phyloP scores from a whole-genome alignment of 2,888 invertebrate genomes.

The Pyralis farinalis region DNA sequence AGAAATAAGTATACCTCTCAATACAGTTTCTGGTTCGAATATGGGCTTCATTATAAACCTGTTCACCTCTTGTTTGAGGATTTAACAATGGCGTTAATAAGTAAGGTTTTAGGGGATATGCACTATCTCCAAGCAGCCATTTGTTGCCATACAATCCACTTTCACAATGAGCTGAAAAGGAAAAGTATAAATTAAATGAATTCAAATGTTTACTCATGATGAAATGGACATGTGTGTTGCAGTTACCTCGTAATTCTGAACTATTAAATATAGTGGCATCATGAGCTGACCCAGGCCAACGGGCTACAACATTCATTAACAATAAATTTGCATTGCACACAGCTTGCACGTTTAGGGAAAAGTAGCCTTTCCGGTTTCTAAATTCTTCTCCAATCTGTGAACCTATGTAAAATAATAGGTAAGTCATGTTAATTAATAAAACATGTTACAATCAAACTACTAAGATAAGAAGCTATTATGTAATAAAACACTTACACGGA shows the following conservation, averaged over 20 bases:
- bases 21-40: constrained; percentile 17
- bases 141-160: constrained; percentile 12
- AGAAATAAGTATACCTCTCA: constrained; percentile 16
- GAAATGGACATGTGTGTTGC: background rate
- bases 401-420: background rate
- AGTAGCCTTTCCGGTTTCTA: constrained; percentile 18
- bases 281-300: constrained; percentile 19
- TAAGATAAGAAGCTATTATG: background rate
- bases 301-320: constrained; percentile 17
- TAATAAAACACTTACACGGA: constrained; percentile 22
- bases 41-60: constrained; percentile 18
- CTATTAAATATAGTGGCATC: constrained; percentile 17
- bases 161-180: constrained; percentile 9
- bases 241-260: constrained; percentile 14
- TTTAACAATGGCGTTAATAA: constrained; percentile 16
- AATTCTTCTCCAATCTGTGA: constrained; percentile 15
- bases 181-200: background rate
- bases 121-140: constrained; percentile 20
- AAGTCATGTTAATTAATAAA: background rate
- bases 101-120: constrained; percentile 14
- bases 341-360: constrained; percentile 20
- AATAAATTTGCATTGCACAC: constrained; percentile 15
- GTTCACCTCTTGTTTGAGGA: constrained; percentile 10
- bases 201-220: background rate
- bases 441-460: background rate